Evolutionary conservation across 2,797 vertebrate species (phyloP), one percentile per base, ranked within the genome.

Genomic region (Gobionotothen gibberifrons): DNA sequence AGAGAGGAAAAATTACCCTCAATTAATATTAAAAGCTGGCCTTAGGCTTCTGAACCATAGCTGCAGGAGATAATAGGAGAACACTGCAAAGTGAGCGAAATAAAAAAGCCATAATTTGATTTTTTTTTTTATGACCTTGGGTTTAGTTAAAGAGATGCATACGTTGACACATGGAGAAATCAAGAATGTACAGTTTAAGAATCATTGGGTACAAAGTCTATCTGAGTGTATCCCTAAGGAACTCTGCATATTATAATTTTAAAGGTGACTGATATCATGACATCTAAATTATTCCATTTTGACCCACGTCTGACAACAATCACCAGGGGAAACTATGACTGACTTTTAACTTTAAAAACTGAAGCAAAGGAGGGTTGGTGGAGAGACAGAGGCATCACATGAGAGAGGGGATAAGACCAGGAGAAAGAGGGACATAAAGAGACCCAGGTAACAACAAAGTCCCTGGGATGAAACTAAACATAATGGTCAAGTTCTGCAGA

Each of bases 21-120:
- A 76, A 76, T 90, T 84, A 89, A 89, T 87, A 90, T 87, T 84
- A 85, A 90, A 73, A 69, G 55, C 49, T 57, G 40, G 46, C 79
- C 78, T 54, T 42, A 48, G 65, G 67, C 59, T 64, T 76, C 54
- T 72, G 64, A 89, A 70, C 29, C 40, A 8, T 44, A 73, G 62
- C 85, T 84, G 72, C 64, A 51, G 84, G 77, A 85, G 52, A 77
- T 88, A 73, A 84, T 85, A 73, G 77, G 63, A 87, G 87, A 80
- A 83, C 56, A 68, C 29, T 74, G 87, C 85, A 86, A 79, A 73
- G 67, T 46, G 61, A 76, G 72, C 68, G 57, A 71, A 74, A 82
- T 54, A 42, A n/a, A 68, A 75, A 81, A 40, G 66, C 36, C 46
- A 0, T 71, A 53, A 86, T 86, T 76, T 12, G 76, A 72, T 67